phyloP scores from a whole-genome alignment of 1,140 invertebrate species.

The Drosophila athabasca region DNA sequence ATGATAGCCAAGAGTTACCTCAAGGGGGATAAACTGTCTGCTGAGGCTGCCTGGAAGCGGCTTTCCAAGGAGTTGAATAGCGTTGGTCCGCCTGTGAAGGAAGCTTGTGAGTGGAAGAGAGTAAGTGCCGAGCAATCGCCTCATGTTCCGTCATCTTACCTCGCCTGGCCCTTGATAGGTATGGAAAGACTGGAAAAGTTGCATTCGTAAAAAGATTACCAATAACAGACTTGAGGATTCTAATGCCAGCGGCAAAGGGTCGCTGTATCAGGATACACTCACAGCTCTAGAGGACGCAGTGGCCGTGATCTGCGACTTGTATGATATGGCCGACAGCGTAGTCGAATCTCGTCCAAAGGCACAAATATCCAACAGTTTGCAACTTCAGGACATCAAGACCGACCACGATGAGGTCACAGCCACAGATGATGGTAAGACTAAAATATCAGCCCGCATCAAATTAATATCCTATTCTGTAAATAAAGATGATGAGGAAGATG shows the following conservation, averaged over 20 bases:
- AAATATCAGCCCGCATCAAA: background rate
- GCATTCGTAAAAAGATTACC: slow-evolving; percentile 65
- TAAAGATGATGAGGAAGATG: slow-evolving; percentile 55
- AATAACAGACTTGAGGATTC: slow-evolving; percentile 60
- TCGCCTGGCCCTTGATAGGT: slow-evolving; percentile 26
- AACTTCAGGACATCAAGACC: slow-evolving; percentile 43
- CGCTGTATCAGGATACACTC: slow-evolving; percentile 64
- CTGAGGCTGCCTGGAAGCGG: slow-evolving; percentile 66
- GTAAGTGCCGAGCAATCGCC: slow-evolving; percentile 9
- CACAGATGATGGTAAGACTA: slow-evolving; percentile 50
- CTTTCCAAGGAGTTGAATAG: slow-evolving; percentile 64
- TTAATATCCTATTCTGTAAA: background rate
- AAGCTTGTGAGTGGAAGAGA: slow-evolving; percentile 61
- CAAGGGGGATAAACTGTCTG: slow-evolving; percentile 65
- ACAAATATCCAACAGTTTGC: slow-evolving; percentile 12
- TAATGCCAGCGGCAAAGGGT: slow-evolving; percentile 51
- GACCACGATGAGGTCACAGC: slow-evolving; percentile 35
- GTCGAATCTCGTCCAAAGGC: slow-evolving; percentile 39
- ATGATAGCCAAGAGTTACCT: slow-evolving; percentile 67
- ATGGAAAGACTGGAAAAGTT: slow-evolving; percentile 74
- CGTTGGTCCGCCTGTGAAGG: slow-evolving; percentile 61
- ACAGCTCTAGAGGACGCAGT: slow-evolving; percentile 66
- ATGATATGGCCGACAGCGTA: slow-evolving; percentile 62
- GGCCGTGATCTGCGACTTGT: slow-evolving; percentile 57
- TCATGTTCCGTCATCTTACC: background rate